Conservation (phyloP, 2,797 vertebrate species). For the Neosalanx taihuensis region DNA sequence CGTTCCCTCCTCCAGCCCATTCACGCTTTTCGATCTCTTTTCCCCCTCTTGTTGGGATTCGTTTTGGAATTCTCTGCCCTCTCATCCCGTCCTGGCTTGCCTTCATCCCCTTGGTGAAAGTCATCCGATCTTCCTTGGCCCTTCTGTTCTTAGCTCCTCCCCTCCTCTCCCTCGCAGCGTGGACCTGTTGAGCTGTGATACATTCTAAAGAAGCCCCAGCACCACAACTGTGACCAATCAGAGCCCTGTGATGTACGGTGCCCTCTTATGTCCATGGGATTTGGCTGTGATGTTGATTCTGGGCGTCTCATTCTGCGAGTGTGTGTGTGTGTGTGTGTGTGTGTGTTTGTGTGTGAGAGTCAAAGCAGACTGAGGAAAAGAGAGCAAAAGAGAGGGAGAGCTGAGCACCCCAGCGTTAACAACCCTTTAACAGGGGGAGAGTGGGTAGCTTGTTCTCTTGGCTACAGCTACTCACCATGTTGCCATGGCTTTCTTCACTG, state of each 20-base stretch:
- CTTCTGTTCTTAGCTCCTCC: background rate
- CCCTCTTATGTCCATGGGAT: constrained; percentile 50
- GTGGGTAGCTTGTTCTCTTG: constrained; percentile 13
- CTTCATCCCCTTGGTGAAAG: constrained; percentile 37
- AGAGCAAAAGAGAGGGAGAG: constrained; percentile 20
- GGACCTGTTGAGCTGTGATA: constrained; percentile 61
- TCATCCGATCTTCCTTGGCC: constrained; percentile 46
- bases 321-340: constrained; percentile 19
- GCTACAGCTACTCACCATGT: background rate
- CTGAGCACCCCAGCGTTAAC: constrained; percentile 26
- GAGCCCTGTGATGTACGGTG: constrained; percentile 42
- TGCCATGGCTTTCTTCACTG: background rate
- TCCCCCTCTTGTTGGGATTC: constrained; percentile 32
- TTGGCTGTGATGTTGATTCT: constrained; percentile 21
- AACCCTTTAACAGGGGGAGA: constrained; percentile 9
- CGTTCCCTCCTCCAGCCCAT: background rate
- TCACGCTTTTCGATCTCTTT: background rate
- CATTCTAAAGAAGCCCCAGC: constrained; percentile 61
- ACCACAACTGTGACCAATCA: constrained; percentile 67
- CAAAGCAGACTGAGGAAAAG: background rate
- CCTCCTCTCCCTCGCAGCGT: constrained; percentile 21
- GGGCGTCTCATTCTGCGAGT: background rate
- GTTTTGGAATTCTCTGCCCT: constrained; percentile 27
- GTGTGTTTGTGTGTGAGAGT: constrained; percentile 12
- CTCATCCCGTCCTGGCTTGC: constrained; percentile 24